Base-by-base conservation (phyloP, 64 coral and sea anemone species). In the Stichodactyla helianthus region DNA sequence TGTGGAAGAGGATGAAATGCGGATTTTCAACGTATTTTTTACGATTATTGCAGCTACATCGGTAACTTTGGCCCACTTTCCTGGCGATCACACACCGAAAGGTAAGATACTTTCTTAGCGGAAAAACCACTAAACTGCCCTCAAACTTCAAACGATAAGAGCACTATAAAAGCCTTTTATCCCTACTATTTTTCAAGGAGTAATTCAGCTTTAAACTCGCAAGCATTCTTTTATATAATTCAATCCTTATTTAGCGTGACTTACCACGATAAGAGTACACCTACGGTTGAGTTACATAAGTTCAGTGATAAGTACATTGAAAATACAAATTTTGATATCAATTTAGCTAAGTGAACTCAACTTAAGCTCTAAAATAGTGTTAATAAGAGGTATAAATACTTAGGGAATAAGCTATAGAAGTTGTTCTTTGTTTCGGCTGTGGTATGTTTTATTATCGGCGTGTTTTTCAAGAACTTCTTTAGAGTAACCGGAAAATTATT, bases 31-130 rank as follows among this genome's bases (percentile, higher is more conserved):
- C 68, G 68, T 26, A 23, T 28, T 6, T 74, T 74, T 74, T 1
- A 27, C 68, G 68, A 6, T 74, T 74, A 13, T 26, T 28, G 2
- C 25, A 2, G n/a, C 27, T 23, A 3, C 27, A 11, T 7, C 27
- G 8, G 68, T 74, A 11, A 74, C 26, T 74, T 31, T 28, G 53
- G 52, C 35, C 4, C 78, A 81, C 52, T 81, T 81, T 51, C 78
- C 78, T 20, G 78, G 78, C 14, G 78, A 81, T 54, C 78, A 81
- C 52, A 81, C 78, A 16, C 78, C 78, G 16, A 81, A 81, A 81
- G 78, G 78, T 81, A 81, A 81, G 78, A n/a, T 4, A 13, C 27
- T 31, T 13, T 23, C 23, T 27, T 10, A 31, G 35, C 35, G 35
- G 35, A 27, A 74, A 35, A 74, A 74, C n/a, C 25, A n/a, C 23